Evolutionary conservation across 2,797 vertebrate species (phyloP), one percentile per base, ranked within the genome.

Genomic region (Falco cherrug): DNA sequence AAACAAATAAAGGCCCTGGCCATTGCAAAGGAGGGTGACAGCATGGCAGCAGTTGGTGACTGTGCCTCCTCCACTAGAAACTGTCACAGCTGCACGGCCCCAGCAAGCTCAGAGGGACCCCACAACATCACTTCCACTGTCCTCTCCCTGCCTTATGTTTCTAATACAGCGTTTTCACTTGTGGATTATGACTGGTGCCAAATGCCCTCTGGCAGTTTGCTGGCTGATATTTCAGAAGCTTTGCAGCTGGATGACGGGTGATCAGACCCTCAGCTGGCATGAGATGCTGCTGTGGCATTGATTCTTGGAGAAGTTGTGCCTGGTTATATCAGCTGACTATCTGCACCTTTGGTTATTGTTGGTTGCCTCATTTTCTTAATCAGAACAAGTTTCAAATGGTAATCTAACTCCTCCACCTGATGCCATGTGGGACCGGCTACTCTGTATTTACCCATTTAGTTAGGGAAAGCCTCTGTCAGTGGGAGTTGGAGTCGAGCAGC

Each of bases 41-140:
- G 22, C 33, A 35, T 6, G 5, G 37, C 37, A 20, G 47, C 11
- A 11, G 25, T 33, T 9, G 5, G 12, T 37, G 31, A 26, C 33
- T 1, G 6, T 75, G 31, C 75, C 39, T 70, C 25, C 25, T 60
- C 33, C 6, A 0, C 17, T 16, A 28, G 64, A 60, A 53, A n/a
- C 5, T 45, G 17, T 51, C 6, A 3, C 1, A 5, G 61, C 13
- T 80, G 26, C 2, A 1, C 1, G 2, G 26, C 39, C 61, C 53
- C 21, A 63, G 35, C 11, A 35, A 59, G 33, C 5, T 28, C 29
- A 50, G 59, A 50, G 16, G 25, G 51, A 51, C 25, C 15, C 15
- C 39, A 26, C 33, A 64, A 31, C 3, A 5, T 31, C 6, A 2
- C n/a, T 63, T 43, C 51, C 5, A 4, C 25, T 50, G 29, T 54